Base-by-base conservation (phyloP, 2,113 vertebrate species). In the Pavo muticus region DNA sequence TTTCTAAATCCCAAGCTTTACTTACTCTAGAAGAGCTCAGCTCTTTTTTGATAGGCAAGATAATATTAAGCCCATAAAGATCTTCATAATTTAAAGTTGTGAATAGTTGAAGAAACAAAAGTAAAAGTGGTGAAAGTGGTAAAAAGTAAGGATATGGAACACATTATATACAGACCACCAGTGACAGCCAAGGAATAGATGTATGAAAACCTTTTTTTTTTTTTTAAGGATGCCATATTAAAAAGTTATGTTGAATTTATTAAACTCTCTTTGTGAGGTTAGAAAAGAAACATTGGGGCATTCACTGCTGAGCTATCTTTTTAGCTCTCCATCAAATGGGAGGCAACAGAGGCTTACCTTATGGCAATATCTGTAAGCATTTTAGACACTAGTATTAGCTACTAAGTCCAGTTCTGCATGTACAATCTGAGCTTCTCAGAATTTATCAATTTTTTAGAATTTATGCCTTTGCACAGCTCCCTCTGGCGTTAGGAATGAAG, bases 401-500 rank as follows among this genome's bases (percentile, higher is more conserved):
- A 11, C 10, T 39, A 12, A 3, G 9, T 9, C 8, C n/a, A 6
- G 0, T 69, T 48, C 32, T 25, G 12, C 42, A 39, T 6, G 27
- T 0, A 1, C n/a, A 35, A 18, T 7, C 18, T 57, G 27, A 14
- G 7, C 5, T 39, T 82, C n/a, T 35, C 23, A 24, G 39, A 64
- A 23, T 3, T 8, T 3, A 5, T 5, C 11, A 1, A 0, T 37
- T 83, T 88, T 60, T 79, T 40, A 65, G 25, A 69, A 87, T 87
- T 64, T 60, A 24, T 91, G 6, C 14, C 86, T 87, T 91, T 93
- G 45, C 54, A 79, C 45, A 70, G 42, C 87, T 91, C 87, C 77
- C 74, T 81, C 91, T 94, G 57, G 70, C 73, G 91, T 24, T 92
- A 78, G 61, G 77, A 87, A 84, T 50, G 24, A 52, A 83, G 14